These are phyloP conservation scores for Stegostoma tigrinum DNA, from an alignment of 2,113 vertebrate genomes.

Conservation along the genomic window DNA sequence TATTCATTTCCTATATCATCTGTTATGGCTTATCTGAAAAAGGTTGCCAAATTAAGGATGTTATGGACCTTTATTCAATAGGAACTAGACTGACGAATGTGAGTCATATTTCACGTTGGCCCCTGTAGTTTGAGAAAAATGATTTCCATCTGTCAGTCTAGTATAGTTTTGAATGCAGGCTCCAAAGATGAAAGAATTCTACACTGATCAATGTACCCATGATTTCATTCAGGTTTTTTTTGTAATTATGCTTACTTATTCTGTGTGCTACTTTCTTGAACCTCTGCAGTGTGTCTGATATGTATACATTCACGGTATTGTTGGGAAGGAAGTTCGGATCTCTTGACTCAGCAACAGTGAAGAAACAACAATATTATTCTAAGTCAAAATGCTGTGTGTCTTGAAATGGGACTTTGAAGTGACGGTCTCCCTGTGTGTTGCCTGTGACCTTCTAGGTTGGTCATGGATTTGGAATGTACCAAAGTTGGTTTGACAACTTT, in stretches of 20 bases:
- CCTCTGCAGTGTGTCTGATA: not conserved
- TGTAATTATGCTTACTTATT: not conserved
- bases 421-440: not conserved
- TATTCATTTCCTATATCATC: not conserved
- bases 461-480: not conserved
- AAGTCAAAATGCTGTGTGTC: not conserved
- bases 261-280: not conserved
- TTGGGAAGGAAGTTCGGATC: not conserved
- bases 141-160: not conserved
- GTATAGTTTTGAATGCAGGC: not conserved
- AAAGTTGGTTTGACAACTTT: not conserved
- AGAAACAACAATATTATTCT: not conserved
- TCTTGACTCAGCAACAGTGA: not conserved
- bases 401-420: not conserved
- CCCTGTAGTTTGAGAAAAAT: not conserved
- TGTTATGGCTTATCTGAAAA: not conserved
- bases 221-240: not conserved
- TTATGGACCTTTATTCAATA: not conserved
- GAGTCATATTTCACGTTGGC: not conserved
- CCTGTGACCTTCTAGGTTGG: not conserved
- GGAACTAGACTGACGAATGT: not conserved
- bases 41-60: conserved; percentile 7
- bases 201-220: not conserved
- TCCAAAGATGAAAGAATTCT: not conserved
- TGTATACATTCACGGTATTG: not conserved